These are phyloP conservation scores for Euphonia xanthogaster DNA, from an alignment of 2,797 vertebrate genomes.

Conservation along the genomic window DNA sequence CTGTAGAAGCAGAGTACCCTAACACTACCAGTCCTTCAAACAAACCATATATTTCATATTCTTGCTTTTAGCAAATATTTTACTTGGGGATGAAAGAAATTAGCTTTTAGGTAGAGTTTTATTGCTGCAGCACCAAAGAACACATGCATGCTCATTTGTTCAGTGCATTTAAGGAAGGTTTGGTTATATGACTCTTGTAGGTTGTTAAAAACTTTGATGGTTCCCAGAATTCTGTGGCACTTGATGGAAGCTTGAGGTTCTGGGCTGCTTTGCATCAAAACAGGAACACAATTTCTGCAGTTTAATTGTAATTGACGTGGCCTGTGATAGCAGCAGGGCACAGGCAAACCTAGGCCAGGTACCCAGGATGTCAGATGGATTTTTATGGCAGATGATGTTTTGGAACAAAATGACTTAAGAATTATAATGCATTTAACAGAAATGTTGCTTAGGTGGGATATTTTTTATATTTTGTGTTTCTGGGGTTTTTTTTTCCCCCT, in stretches of 20 bases:
- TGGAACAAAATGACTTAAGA: background rate
- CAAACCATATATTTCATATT: background rate
- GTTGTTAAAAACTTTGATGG: background rate
- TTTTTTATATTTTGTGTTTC: background rate
- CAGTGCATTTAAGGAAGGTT: background rate
- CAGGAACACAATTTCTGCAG: background rate
- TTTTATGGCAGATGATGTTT: background rate
- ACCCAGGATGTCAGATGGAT: background rate
- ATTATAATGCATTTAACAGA: background rate
- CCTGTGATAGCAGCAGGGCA: background rate
- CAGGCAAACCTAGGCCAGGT: background rate
- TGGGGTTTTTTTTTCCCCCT: background rate
- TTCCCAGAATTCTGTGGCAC: background rate
- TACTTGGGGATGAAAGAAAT: background rate
- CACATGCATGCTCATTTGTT: rapidly evolving
- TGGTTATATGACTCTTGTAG: background rate
- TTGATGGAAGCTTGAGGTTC: background rate
- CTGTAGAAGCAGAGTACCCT: background rate
- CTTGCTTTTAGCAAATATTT: background rate
- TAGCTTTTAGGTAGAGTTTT: background rate
- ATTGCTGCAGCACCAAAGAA: background rate
- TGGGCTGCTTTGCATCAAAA: background rate
- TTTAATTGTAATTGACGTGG: rapidly evolving
- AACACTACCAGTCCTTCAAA: background rate
- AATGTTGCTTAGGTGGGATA: background rate